Evolutionary conservation across 1,140 invertebrate species (phyloP), one percentile per base, ranked within the genome.

Genomic region (Magallana gigas): DNA sequence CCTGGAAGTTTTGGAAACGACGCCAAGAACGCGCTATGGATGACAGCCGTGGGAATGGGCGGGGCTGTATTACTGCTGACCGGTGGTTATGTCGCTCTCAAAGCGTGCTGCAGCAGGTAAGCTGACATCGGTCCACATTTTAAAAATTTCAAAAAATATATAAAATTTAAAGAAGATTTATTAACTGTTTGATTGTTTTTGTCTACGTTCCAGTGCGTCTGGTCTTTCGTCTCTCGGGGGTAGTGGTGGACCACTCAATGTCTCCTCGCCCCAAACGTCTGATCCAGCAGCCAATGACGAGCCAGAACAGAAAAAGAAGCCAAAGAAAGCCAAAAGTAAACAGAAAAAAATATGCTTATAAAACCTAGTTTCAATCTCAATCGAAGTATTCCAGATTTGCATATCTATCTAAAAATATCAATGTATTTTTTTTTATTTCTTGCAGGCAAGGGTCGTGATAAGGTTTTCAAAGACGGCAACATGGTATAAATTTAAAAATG

Each of bases 401-500:
- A 48, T 2, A 48, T 48, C 5, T 48, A 48, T 4, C 2, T 48
- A 48, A 62, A n/a, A 11, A 80, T 80, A n/a, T 57, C 16, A 16
- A 29, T 56, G 57, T n/a, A 56, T 57, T 18, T 82, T 57, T 18
- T 83, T 83, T 18, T 48, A 48, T 48, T 48, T 48, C 3, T 48
- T 48, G 1, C 58, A 85, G 84, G 84, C 29, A 60, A 64, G 68
- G 84, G 84, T 3, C 59, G 84, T 12, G 84, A 85, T 36, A 64
- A 64, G 18, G 84, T 85, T 18, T 85, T 85, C 60, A 85, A 56
- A 56, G 84, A 85, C 23, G 36, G 23, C 68, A 76, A 76, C 23
- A 76, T 76, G 68, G 68, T 76, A 29, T 76, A 29, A 76, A 76
- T 48, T 48, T 0, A 3, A 48, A 4, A 48, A 48, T 48, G 36